A percentile compares a stretch with the other conserved stretches of the same genome.
phyloP scores from a whole-genome alignment of 2,888 invertebrate genomes.

The Drosophila fungiperda region DNA sequence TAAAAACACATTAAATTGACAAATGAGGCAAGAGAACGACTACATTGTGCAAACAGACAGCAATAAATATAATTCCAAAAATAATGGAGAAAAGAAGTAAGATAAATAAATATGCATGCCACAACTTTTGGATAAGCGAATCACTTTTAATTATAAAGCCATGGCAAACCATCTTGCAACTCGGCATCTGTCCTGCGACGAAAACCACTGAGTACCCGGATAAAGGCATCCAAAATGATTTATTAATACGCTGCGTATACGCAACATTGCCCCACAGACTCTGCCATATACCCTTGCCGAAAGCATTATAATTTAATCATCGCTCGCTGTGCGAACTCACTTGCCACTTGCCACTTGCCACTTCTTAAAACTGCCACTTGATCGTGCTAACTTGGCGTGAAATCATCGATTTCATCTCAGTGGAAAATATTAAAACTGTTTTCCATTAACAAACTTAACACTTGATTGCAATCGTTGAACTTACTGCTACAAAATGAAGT shows the following conservation, averaged over 20 bases:
- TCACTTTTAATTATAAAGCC: slow-evolving; percentile 43
- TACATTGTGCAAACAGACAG: slow-evolving; percentile 17
- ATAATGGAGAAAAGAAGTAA: slow-evolving; percentile 14
- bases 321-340: neutral
- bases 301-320: slow-evolving; percentile 9
- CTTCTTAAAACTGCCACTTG: neutral
- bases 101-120: slow-evolving; percentile 5
- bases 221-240: slow-evolving; percentile 44
- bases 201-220: slow-evolving; percentile 6
- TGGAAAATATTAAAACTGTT: neutral
- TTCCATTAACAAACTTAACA: neutral
- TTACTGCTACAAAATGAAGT: neutral
- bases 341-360: neutral
- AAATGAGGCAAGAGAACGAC: slow-evolving; percentile 39
- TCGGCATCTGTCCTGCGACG: slow-evolving; percentile 11
- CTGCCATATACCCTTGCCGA: neutral
- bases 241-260: slow-evolving; percentile 56
- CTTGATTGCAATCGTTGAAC: neutral
- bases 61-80: slow-evolving; percentile 41
- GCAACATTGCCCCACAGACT: slow-evolving; percentile 10
- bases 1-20: slow-evolving; percentile 40
- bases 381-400: neutral
- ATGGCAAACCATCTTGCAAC: slow-evolving; percentile 18
- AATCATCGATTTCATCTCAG: neutral
- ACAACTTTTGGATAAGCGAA: slow-evolving; percentile 31